Evolutionary conservation across 2,797 vertebrate species (phyloP), one percentile per base, ranked within the genome.

Genomic region (Melanitta fusca): DNA sequence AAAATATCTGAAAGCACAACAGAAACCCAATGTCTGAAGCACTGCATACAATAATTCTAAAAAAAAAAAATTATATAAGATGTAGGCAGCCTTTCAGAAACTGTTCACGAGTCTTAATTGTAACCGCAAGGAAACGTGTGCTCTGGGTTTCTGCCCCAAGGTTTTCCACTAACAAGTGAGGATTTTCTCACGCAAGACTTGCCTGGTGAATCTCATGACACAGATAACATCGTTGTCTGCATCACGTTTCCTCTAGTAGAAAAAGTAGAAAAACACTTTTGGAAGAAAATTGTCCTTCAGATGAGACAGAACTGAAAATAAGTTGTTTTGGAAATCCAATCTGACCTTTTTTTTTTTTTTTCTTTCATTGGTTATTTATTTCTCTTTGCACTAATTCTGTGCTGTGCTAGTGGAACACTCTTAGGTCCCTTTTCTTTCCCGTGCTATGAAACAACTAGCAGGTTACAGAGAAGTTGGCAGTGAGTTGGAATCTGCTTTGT

Each of bases 1-100:
- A 72, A 27, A 9, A 1, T 51, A n/a, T 21, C 30, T 43, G 88
- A 58, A 70, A 88, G 57, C 73, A 58, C 6, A 32, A 34, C 43
- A 11, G 21, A 43, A 70, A 22, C 14, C 3, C 57, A 15, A 8
- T 30, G 64, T 20, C 22, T 65, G 8, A 10, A 47, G 6, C 0
- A 2, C 36, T 62, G 1, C 3, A 1, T n/a, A 1, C 10, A 8
- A 0, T 18, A 36, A 61, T 11, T 79, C 38, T 39, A 4, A 77
- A 68, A 53, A 77, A 68, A 53, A 62, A 56, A 49, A 8, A 6
- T 17, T 7, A 0, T 43, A 0, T 22, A 30, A 34, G 4, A 6
- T 5, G 0, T 1, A 36, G 22, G 6, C 3, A 6, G 3, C 87
- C 13, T 69, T 36, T 68, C 43, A 25, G 74, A 14, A 82, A 18